These are phyloP conservation scores for Bombus sylvicola DNA, from an alignment of 1,140 invertebrate species.

Conservation along the genomic window DNA sequence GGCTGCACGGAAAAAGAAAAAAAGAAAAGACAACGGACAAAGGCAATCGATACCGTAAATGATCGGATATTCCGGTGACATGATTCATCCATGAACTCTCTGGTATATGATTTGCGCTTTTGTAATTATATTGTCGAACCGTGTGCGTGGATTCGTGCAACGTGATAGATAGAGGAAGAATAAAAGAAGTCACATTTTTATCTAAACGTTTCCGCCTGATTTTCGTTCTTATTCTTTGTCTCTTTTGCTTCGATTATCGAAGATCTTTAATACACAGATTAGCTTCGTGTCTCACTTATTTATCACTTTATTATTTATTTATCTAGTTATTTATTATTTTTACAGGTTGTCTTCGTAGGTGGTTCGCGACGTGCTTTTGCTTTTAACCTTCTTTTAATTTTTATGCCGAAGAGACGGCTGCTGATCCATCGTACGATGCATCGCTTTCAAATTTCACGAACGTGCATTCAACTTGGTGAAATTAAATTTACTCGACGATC, in stretches of 20 bases:
- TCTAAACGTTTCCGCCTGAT: no score
- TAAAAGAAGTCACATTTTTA: no score
- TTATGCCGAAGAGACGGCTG: neutral
- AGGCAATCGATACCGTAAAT: conserved; percentile 47
- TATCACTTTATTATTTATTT: no score
- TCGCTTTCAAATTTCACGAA: conserved; percentile 7
- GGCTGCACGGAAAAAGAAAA: conserved; percentile 31
- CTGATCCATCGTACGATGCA: neutral
- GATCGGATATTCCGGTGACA: conserved; percentile 49
- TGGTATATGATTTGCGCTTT: conserved; percentile 34
- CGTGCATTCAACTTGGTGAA: neutral
- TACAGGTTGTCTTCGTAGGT: neutral
- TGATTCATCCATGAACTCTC: conserved; percentile 35
- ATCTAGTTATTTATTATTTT: neutral
- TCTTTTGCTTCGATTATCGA: accelerated
- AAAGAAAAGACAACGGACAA: conserved; percentile 41
- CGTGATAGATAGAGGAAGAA: neutral
- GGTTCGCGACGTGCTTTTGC: neutral
- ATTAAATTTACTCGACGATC: conserved; percentile 6
- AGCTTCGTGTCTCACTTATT: no score
- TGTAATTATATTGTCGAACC: neutral
- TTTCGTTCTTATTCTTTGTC: neutral
- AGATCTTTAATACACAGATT: neutral
- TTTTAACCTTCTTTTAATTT: neutral
- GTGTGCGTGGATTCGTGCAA: neutral